A percentile compares a stretch with the other conserved stretches of the same genome.
phyloP scores from a whole-genome alignment of 2,888 invertebrate genomes.

The Silvanus unidentatus region DNA sequence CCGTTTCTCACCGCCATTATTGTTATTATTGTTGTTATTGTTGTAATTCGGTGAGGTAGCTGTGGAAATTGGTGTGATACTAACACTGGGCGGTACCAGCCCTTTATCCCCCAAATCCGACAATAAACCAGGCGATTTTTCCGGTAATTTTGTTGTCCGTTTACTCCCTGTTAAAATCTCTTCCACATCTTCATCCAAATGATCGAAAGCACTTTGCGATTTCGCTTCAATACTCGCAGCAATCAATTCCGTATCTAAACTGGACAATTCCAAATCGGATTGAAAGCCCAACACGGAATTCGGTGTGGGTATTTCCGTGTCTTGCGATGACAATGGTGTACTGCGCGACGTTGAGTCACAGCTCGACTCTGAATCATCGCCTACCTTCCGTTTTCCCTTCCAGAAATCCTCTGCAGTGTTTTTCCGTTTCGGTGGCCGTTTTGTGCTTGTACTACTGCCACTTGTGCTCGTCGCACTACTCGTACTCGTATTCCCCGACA shows the following conservation, averaged over 20 bases:
- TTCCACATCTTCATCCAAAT: conserved; percentile 55
- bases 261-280: conserved; percentile 59
- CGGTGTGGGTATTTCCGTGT: conserved; percentile 49
- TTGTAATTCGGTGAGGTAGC: conserved; percentile 44
- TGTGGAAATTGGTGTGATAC: conserved; percentile 55
- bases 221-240: conserved; percentile 50
- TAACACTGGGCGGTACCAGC: conserved; percentile 56
- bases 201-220: conserved; percentile 53
- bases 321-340: conserved; percentile 47
- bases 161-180: conserved; percentile 44
- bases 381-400: conserved; percentile 51
- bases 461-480: conserved; percentile 13
- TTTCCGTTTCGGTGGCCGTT: conserved; percentile 25
- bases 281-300: conserved; percentile 54
- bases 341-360: conserved; percentile 58
- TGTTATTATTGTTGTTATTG: neutral
- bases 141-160: conserved; percentile 44
- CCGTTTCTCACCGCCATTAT: conserved; percentile 47
- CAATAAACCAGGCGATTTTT: conserved; percentile 49
- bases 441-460: conserved; percentile 7
- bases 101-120: conserved; percentile 46
- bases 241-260: conserved; percentile 56
- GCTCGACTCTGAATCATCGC: conserved; percentile 54
- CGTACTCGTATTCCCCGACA: conserved; percentile 26
- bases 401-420: conserved; percentile 30